Percentiles rank a stretch among this genome's conserved stretches.
Conservation (phyloP, 1,140 invertebrate species). For the Nephotettix cincticeps region DNA sequence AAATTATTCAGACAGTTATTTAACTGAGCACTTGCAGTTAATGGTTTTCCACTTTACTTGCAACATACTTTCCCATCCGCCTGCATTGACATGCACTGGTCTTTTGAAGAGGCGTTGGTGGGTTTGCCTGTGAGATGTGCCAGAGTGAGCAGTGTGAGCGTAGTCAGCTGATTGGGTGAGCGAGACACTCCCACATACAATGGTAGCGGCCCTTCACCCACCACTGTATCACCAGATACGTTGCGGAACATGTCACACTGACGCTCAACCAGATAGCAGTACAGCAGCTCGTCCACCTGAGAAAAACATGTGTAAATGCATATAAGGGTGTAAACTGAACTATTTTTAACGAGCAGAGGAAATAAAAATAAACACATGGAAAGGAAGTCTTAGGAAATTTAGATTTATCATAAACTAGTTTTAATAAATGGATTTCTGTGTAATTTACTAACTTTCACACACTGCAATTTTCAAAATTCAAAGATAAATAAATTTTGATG, state of each 20-base stretch:
- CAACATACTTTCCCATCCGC: neutral
- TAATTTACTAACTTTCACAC: too few species aligned
- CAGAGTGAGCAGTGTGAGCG: constrained; percentile 36
- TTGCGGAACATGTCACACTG: constrained; percentile 65
- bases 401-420: too few species aligned
- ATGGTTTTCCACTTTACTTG: too few species aligned
- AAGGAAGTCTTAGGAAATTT: too few species aligned
- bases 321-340: too few species aligned
- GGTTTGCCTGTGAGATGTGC: constrained; percentile 56
- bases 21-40: too few species aligned
- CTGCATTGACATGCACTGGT: constrained; percentile 21
- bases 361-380: too few species aligned
- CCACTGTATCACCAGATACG: neutral
- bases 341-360: too few species aligned
- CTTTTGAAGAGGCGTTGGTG: constrained; percentile 41
- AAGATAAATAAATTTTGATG: too few species aligned
- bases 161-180: neutral
- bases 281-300: constrained; percentile 69
- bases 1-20: too few species aligned
- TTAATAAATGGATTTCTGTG: too few species aligned
- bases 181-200: constrained; percentile 55
- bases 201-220: constrained; percentile 41
- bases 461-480: too few species aligned
- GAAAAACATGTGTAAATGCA: constrained; percentile 37
- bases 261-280: constrained; percentile 73